These are phyloP conservation scores for Parelbella ahira DNA, from an alignment of 2,888 invertebrate species.

Conservation along the genomic window DNA sequence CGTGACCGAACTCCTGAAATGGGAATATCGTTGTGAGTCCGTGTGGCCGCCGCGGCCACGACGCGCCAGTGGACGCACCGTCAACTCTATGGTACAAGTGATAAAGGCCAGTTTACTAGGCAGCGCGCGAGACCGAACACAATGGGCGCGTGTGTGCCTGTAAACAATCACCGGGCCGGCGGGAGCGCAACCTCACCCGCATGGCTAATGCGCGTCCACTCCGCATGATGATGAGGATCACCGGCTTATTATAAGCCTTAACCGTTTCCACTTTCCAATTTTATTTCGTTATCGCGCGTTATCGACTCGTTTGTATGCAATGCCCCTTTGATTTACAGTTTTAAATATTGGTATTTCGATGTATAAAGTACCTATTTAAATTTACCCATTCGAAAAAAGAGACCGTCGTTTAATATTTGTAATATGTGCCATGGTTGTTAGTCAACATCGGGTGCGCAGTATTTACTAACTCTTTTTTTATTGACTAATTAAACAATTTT, in stretches of 20 bases:
- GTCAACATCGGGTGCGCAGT: too few species aligned
- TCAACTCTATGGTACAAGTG: too few species aligned
- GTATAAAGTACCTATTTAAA: too few species aligned
- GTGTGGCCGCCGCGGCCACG: slow-evolving; percentile 34
- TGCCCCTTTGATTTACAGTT: slow-evolving; percentile 49
- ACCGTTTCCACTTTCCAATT: slow-evolving; percentile 53
- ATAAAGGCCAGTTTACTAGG: too few species aligned
- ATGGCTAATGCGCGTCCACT: slow-evolving; percentile 66
- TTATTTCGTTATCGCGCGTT: slow-evolving; percentile 53
- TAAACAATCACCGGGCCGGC: slow-evolving; percentile 68
- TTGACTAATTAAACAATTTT: too few species aligned
- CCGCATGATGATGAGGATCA: slow-evolving; percentile 66
- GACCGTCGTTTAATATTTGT: too few species aligned
- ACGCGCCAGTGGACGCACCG: too few species aligned
- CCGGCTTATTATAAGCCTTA: slow-evolving; percentile 45
- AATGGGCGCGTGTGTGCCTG: slow-evolving; percentile 45
- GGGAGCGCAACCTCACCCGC: slow-evolving; percentile 56
- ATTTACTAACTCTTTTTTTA: too few species aligned
- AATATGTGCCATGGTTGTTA: too few species aligned
- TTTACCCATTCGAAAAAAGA: too few species aligned
- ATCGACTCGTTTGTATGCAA: slow-evolving; percentile 65
- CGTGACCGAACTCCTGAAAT: slow-evolving; percentile 76
- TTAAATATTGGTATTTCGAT: slow-evolving; percentile 35
- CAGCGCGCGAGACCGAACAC: too few species aligned
- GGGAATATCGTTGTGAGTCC: slow-evolving; percentile 54